Base-by-base conservation (phyloP, 2,888 invertebrate species). In the Sarcophaga subvicina region DNA sequence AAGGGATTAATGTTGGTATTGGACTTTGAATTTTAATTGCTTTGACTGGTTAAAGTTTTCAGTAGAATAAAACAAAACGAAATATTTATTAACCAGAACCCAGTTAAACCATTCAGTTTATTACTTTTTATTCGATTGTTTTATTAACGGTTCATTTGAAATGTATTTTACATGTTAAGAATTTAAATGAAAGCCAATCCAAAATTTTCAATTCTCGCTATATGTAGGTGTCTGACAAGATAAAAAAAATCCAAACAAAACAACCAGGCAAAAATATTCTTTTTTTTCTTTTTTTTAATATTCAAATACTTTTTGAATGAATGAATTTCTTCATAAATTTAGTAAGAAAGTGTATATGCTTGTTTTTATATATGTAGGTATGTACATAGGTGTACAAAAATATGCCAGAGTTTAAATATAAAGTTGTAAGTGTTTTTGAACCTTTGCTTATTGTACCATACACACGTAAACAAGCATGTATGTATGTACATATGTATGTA, bases 11-110 rank as follows among this genome's bases (percentile, higher is more conserved):
- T n/a, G 22, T 70, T 60, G 80, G 72, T 47, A 67, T 47, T 66
- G 83, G 85, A 72, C 69, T 72, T 47, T 66, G 83, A 76, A 83
- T 83, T 80, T 83, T 80, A 67, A 86, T 86, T 77, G 67, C 14
- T 63, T 27, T 63, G 66, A 49, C n/a, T 80, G 60, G 17, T 47
- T 49, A 45, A 83, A 83, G 25, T 17, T 47, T 49, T 14, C 54
- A 71, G 27, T 47, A 49, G 22, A 45, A 27, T 59, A 20, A n/a
- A 47, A 14, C 25, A 83, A 62, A 45, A 47, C 4, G 25, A 49
- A 25, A 62, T 3, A 54, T 54, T 54, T 54, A 14, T 54, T 54
- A 14, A 54, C 12, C 25, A 20, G 14, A 22, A 22, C 11, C 14
- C 10, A 49, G 25, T 71, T 47, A 14, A 70, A 60, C 45, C 67